phyloP scores from a whole-genome alignment of 2,113 vertebrate genomes.

The Crotalus tigris region DNA sequence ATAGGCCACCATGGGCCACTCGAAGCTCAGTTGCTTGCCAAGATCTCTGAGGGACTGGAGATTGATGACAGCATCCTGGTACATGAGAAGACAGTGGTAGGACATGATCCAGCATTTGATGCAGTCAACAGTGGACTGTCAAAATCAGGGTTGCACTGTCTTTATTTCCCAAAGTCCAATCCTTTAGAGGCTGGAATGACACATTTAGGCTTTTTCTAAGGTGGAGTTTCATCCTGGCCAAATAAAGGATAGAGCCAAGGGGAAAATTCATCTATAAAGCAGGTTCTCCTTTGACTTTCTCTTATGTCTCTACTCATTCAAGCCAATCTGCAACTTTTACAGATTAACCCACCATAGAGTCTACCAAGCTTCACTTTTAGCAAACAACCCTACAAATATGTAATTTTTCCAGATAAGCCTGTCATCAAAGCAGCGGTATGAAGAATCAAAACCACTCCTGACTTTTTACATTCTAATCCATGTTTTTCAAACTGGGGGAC shows the following conservation, averaged over 20 bases:
- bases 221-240: too few relatives aligned
- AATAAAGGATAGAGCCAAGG: not conserved
- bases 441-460: not conserved
- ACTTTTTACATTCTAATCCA: not conserved
- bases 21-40: conserved; percentile 73
- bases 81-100: not conserved
- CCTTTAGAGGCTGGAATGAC: not conserved
- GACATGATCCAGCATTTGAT: not conserved
- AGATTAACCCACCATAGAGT: not conserved
- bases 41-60: conserved; percentile 73
- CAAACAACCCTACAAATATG: not conserved
- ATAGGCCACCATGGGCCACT: conserved; percentile 72
- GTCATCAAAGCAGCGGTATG: not conserved
- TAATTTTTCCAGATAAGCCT: not conserved
- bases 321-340: not conserved
- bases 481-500: not conserved
- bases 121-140: too few relatives aligned
- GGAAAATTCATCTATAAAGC: too few relatives aligned
- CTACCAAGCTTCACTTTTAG: not conserved
- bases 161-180: not conserved
- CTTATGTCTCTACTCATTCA: too few relatives aligned
- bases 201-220: not conserved
- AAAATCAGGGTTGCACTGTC: not conserved
- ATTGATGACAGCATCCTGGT: conserved; percentile 79
- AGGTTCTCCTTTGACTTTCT: not conserved